Evolutionary conservation across 2,888 invertebrate species (phyloP).

Genomic region (Dolomedes plantarius): DNA sequence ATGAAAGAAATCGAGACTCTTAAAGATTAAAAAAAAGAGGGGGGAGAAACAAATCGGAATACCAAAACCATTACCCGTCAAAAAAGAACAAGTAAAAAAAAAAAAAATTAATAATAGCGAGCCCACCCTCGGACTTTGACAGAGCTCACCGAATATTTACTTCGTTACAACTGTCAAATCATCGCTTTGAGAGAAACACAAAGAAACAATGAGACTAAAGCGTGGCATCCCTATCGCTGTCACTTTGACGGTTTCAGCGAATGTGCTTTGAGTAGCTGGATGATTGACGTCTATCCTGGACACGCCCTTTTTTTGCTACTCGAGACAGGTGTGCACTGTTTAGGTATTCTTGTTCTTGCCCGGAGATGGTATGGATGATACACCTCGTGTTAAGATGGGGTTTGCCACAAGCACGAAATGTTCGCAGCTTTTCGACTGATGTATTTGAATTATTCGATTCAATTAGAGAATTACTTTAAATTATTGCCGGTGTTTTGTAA

Average conservation of each 20-base stretch:
- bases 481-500: too few relatives aligned
- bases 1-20: too few relatives aligned
- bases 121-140: not conserved
- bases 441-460: too few relatives aligned
- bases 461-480: too few relatives aligned
- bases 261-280: conserved; percentile 28
- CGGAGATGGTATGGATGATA: not conserved
- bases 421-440: too few relatives aligned
- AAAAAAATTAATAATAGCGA: conserved; percentile 4
- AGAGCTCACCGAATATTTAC: conserved; percentile 21
- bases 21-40: too few relatives aligned
- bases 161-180: conserved; percentile 58
- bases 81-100: not conserved
- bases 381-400: not conserved
- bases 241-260: conserved; percentile 49
- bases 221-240: conserved; percentile 56
- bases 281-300: conserved; percentile 54
- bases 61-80: not conserved
- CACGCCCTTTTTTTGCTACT: conserved; percentile 39
- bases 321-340: conserved; percentile 7
- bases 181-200: conserved; percentile 4
- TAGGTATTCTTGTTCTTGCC: not conserved
- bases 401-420: not conserved
- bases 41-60: not conserved
- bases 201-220: not conserved